Percentiles rank a stretch among this genome's conserved stretches.
Conservation (phyloP, 2,797 vertebrate species). For the Hypotaenidia philippensis region DNA sequence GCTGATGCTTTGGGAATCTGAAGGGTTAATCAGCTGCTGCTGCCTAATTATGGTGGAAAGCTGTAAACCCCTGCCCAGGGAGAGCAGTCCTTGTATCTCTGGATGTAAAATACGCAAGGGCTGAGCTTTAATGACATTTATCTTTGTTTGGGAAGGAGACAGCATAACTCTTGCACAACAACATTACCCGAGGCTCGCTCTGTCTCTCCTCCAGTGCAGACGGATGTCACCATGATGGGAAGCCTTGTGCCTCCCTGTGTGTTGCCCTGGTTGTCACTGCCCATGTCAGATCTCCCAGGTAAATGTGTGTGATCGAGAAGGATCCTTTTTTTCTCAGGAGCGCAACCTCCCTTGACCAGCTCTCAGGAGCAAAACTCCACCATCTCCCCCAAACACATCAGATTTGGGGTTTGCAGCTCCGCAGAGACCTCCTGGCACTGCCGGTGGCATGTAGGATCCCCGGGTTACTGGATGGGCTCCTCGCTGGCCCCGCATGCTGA, state of each 20-base stretch:
- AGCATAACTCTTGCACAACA: background rate
- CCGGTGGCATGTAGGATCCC: fast-evolving
- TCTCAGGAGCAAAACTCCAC: background rate
- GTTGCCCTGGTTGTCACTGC: background rate
- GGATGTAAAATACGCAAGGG: background rate
- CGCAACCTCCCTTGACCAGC: background rate
- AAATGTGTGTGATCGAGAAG: fast-evolving
- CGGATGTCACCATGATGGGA: fast-evolving
- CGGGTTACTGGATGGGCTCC: fast-evolving
- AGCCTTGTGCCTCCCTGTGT: background rate
- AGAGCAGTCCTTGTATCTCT: background rate
- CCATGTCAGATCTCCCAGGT: background rate
- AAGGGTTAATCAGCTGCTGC: background rate
- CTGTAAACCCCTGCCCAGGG: background rate
- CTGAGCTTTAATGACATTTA: slow-evolving; percentile 1
- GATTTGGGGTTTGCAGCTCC: background rate
- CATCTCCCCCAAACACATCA: background rate
- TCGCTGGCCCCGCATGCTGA: fast-evolving
- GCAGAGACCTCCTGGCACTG: background rate
- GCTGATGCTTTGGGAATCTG: fast-evolving
- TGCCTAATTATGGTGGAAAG: background rate
- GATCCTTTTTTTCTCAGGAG: background rate
- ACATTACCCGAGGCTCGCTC: background rate
- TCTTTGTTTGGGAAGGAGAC: background rate
- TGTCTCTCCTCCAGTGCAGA: background rate